Evolutionary conservation across 2,797 vertebrate species (phyloP).

Genomic region (Phrynocephalus vlangalii): DNA sequence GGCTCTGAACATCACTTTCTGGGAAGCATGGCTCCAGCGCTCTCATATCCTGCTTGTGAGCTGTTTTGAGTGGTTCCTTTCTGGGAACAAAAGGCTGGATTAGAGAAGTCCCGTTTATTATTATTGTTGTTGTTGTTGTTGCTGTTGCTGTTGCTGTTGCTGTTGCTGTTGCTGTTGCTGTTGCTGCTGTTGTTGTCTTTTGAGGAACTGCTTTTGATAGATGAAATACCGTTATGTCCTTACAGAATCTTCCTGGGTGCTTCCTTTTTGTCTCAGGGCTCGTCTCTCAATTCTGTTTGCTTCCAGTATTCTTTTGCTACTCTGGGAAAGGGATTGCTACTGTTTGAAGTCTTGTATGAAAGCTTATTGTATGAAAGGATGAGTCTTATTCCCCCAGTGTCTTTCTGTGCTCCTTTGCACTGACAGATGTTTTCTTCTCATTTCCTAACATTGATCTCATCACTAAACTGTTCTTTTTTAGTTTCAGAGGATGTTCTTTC

Average conservation of each 20-base stretch:
- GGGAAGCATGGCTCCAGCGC: not conserved
- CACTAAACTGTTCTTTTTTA: conserved; percentile 70
- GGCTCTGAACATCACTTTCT: not conserved
- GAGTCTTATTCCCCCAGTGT: not conserved
- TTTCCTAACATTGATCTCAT: conserved; percentile 20
- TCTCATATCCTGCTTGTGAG: not conserved
- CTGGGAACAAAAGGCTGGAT: not conserved
- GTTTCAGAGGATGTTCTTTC: conserved; percentile 80
- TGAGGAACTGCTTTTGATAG: not conserved
- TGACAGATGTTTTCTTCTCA: not conserved
- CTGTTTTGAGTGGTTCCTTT: not conserved
- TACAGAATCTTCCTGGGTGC: not conserved
- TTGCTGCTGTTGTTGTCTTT: not conserved
- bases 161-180: too few relatives aligned
- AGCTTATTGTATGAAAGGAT: not conserved
- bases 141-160: too few relatives aligned
- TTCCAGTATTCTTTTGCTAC: not conserved
- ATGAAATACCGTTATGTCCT: not conserved
- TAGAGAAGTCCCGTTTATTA: not conserved
- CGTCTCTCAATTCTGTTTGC: not conserved
- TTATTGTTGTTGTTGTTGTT: too few relatives aligned
- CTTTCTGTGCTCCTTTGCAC: not conserved
- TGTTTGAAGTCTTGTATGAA: not conserved
- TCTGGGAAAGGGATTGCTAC: not conserved
- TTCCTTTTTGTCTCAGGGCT: not conserved